Evolutionary conservation across 2,797 vertebrate genomes (phyloP).

Genomic region (Aselliscus stoliczkanus): DNA sequence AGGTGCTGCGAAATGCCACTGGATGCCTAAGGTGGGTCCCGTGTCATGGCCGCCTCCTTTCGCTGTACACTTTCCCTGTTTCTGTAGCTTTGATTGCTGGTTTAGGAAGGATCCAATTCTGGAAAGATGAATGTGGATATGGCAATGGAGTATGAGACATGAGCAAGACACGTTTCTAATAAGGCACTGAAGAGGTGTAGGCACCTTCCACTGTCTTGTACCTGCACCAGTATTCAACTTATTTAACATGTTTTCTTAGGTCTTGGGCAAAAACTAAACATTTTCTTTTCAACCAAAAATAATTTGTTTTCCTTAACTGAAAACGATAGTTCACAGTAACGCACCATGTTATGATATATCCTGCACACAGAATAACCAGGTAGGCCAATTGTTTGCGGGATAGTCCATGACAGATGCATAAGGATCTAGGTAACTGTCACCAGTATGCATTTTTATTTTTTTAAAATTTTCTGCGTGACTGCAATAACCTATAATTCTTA

Average conservation of each 20-base stretch:
- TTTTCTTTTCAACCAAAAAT: neutral
- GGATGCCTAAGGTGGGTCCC: constrained; percentile 95
- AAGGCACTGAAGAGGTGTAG: rapidly evolving
- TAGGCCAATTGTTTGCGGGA: neutral
- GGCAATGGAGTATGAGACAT: neutral
- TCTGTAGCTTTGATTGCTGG: rapidly evolving
- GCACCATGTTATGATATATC: neutral
- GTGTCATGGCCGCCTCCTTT: rapidly evolving
- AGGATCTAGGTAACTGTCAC: neutral
- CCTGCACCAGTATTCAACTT: too few relatives aligned
- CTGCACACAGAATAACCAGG: neutral
- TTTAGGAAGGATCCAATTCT: neutral
- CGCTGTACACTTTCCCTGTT: rapidly evolving
- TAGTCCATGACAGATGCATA: neutral
- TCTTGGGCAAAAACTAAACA: neutral
- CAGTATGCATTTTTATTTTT: neutral
- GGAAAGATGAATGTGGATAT: neutral
- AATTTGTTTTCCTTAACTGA: neutral
- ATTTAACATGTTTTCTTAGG: neutral
- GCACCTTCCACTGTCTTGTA: neutral
- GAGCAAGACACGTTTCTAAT: neutral
- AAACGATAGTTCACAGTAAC: neutral
- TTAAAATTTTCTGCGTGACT: neutral
- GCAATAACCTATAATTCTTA: neutral
- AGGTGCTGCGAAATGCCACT: constrained; percentile 98